phyloP scores from a whole-genome alignment of 2,113 vertebrate genomes.

The Beaufortia kweichowensis region DNA sequence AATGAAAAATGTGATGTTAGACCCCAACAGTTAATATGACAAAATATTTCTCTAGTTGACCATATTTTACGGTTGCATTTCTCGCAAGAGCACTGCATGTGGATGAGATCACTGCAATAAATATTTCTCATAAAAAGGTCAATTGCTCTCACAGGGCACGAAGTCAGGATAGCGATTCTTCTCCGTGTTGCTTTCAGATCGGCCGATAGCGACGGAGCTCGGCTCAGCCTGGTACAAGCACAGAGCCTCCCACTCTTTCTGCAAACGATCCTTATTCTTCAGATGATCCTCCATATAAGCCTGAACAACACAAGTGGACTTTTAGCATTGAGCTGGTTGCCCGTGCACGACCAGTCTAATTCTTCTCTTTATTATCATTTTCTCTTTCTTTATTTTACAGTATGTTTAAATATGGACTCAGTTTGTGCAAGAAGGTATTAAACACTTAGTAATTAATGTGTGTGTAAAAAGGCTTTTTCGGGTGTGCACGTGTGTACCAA shows the following conservation, averaged over 20 bases:
- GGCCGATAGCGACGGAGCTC: conserved; percentile 78
- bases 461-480: not conserved
- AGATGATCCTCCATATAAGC: conserved; percentile 98
- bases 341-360: not conserved
- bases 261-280: conserved; percentile 89
- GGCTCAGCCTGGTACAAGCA: conserved; percentile 96
- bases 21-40: not conserved
- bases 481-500: conserved; percentile 76
- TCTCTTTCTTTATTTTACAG: too few species aligned
- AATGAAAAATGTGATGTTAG: conserved; percentile 24
- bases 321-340: not conserved
- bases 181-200: conserved; percentile 81
- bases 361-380: not conserved
- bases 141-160: conserved; percentile 85
- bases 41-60: too few species aligned
- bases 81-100: not conserved
- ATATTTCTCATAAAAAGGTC: not conserved
- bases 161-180: conserved; percentile 88
- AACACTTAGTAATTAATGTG: not conserved
- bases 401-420: not conserved
- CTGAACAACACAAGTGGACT: conserved; percentile 64
- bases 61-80: not conserved
- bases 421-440: not conserved
- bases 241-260: conserved; percentile 95
- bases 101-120: not conserved